Base-by-base conservation (phyloP, 2,113 vertebrate genomes). In the Falco punctatus region DNA sequence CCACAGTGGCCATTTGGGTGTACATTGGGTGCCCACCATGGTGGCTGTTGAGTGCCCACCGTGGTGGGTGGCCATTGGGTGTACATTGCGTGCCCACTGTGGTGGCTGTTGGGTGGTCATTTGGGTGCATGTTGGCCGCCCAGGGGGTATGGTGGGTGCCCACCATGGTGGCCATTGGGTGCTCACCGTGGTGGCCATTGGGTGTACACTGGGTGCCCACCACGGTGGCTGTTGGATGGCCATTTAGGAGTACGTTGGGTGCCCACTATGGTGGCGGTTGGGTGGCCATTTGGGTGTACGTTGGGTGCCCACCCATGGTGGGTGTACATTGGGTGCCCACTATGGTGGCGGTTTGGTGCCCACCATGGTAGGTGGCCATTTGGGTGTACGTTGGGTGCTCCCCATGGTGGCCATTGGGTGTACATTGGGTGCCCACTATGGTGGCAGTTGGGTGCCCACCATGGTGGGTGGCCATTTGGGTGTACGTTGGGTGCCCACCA, bases 31-130 rank as follows among this genome's bases (percentile, higher is more conserved):
- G 46, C 10, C 15, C 46, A 32, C 27, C 9, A 14, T 24, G 58
- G 16, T 19, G 46, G 20, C 46, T 10, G 4, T 2, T 21, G 30
- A 18, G 15, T 58, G n/a, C n/a, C n/a, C 38, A 5, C 13, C 5
- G 6, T 19, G 35, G 35, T 38, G 35, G 28, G 21, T 13, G 40
- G 69, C 5, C n/a, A 11, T 11, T 11, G 21, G 13, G 4, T 5
- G 38, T 0, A 2, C 1, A 1, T 11, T 26, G 6, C 0, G 7
- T 20, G 12, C 0, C 5, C 69, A 46, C 23, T 1, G 0, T 9
- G 28, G 42, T 13, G 52, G 16, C 14, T 28, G 5, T 10, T 40
- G 35, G 33, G 5, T 14, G 20, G 15, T 42, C 3, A 1, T 3
- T n/a, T n/a, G n/a, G 12, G 38, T n/a, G 26, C n/a, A n/a, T n/a